Evolutionary conservation across 2,797 vertebrate species (phyloP), one percentile per base, ranked within the genome.

Genomic region (Pantherophis vulpinus): DNA sequence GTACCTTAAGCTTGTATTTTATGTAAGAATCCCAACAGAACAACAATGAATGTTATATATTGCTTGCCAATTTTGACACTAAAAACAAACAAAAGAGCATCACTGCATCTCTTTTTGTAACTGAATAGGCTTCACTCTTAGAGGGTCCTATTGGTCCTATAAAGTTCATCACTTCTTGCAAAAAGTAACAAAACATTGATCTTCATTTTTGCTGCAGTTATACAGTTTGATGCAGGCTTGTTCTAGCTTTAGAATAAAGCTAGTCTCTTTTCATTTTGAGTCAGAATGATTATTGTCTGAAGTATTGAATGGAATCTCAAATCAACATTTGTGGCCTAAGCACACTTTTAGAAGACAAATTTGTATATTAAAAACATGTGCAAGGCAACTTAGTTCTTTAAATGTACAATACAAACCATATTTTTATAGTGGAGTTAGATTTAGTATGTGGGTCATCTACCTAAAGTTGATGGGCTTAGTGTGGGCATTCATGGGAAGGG

Each of bases 341-440:
- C 79, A 79, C 32, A 83, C 42, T 83, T 47, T 47, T 47, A 47
- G 37, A 23, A 47, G 10, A 47, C 74, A 47, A 1, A 23, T 47
- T 83, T 83, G 20, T 47, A 83, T 13, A 83, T 47, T 23, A 47
- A 83, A 37, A 37, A 7, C 37, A 42, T 12, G 1, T 47, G 12
- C 20, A 83, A 25, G 42, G 13, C 37, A 83, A 83, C 9, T 61
- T 87, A 83, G n/a, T 93, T 16, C 60, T 87, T 87, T n/a, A 61
- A 58, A 37, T 88, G 94, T 93, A 93, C 16, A 74, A 18, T 86
- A 90, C 83, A 29, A 66, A 47, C 4, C n/a, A 55, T 47, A 91
- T 3, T 10, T 47, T 63, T 1, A 1, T 86, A 86, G 93, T 29
- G 79, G 93, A 93, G 95, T 94, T 90, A 93, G 91, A 91, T 93